Conservation (phyloP, 2,113 vertebrate genomes). For the Cyprinodon brontotheroides region DNA sequence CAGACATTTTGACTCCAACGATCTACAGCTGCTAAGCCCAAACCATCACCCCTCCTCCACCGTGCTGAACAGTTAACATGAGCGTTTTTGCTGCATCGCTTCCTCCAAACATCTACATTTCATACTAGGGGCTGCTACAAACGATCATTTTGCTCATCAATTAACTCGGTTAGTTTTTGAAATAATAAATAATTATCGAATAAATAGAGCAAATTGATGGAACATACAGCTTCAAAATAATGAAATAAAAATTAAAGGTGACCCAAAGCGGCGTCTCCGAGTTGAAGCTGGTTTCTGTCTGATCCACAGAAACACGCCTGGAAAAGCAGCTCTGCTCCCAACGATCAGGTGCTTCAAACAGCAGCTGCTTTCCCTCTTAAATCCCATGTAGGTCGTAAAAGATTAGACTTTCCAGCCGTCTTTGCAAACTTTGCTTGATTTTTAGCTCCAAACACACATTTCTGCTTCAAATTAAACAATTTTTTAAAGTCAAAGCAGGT, state of each 20-base stretch:
- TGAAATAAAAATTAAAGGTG: no score
- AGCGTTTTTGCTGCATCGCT: not conserved
- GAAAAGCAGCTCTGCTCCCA: no score
- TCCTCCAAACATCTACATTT: not conserved
- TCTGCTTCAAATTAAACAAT: not conserved
- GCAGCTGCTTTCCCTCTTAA: not conserved
- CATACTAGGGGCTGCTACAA: no score
- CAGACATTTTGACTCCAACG: not conserved
- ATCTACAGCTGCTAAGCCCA: not conserved
- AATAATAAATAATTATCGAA: no score
- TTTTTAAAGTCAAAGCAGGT: not conserved
- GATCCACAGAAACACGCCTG: not conserved
- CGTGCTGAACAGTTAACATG: not conserved
- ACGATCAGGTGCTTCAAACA: not conserved
- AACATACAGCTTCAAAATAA: not conserved
- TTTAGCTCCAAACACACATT: not conserved
- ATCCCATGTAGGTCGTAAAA: not conserved
- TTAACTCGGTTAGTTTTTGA: no score
- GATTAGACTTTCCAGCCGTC: not conserved
- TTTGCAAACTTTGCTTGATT: not conserved
- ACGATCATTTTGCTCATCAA: no score
- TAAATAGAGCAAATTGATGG: no score
- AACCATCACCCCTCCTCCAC: not conserved
- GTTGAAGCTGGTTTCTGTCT: not conserved
- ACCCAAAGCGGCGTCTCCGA: not conserved